Evolutionary conservation across 2,797 vertebrate species (phyloP), one percentile per base, ranked within the genome.

Genomic region (Psittacula echo): DNA sequence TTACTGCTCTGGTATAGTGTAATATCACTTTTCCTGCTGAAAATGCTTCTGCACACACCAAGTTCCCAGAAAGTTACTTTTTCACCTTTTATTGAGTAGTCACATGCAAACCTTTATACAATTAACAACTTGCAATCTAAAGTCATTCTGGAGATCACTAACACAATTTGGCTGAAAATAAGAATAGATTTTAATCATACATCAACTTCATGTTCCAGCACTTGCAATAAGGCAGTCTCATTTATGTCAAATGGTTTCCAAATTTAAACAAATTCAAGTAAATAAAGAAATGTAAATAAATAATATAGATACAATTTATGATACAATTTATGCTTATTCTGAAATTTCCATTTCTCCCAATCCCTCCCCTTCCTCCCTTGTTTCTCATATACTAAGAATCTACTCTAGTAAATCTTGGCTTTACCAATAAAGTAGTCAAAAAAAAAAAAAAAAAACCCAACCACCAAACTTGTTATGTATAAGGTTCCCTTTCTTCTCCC

Each of bases 131-230:
- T 72, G 26, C 30, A 81, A 26, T 61, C 71, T 89, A 48, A 92
- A 81, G 67, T 53, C 42, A 66, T 66, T 50, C 64, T 82, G 78
- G 48, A 70, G 29, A 91, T 68, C 21, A 75, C 19, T 78, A 85
- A 75, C 22, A 84, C 24, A 61, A 56, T 67, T 47, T 39, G 67
- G 53, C 53, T 82, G 30, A 90, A 90, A 84, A 81, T 67, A 93
- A 74, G 64, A 58, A 70, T 11, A 81, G 13, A 78, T 44, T 87
- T 79, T 66, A 41, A 27, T 42, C 54, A 42, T 1, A 4, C 51
- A 89, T 48, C 24, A 17, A 20, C 56, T 84, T 75, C 58, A 78
- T 53, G 23, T 23, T 89, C 37, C n/a, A 76, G 42, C 12, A 65
- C 18, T 19, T 3, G 29, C 58, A 53, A 22, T 21, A 45, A 76